These are phyloP conservation scores for Panthera leo DNA, from an alignment of 2,113 vertebrate species.

Conservation along the genomic window DNA sequence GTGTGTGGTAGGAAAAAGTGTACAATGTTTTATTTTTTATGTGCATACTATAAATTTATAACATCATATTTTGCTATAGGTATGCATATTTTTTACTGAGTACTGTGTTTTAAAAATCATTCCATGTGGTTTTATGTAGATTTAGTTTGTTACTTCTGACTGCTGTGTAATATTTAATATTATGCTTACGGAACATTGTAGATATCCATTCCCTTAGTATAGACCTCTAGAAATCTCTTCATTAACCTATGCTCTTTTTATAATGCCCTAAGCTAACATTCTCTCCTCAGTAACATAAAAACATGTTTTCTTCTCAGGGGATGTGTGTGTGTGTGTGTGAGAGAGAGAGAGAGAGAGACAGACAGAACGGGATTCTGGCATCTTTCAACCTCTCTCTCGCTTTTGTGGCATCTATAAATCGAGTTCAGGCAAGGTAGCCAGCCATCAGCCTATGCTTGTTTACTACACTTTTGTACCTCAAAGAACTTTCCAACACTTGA, in stretches of 20 bases:
- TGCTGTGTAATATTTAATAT: neutral
- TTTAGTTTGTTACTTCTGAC: neutral
- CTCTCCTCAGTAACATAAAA: neutral
- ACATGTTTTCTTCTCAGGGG: neutral
- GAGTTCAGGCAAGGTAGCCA: neutral
- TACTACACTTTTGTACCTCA: neutral
- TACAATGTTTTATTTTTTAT: neutral
- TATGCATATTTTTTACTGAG: neutral
- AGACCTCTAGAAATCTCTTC: neutral
- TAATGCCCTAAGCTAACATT: neutral
- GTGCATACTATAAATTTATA: neutral
- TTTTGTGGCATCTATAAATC: neutral
- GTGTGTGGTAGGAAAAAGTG: neutral
- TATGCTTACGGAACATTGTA: neutral
- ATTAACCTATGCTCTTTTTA: neutral
- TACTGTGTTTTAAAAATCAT: neutral
- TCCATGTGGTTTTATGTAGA: neutral
- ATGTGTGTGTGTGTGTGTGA: neutral
- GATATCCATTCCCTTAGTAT: neutral
- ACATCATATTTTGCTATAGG: neutral
- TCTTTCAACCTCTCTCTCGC: neutral
- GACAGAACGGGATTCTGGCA: neutral
- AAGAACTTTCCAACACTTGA: neutral
- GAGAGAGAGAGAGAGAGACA: no score
- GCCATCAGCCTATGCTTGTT: neutral